Evolutionary conservation across 2,797 vertebrate species (phyloP).

Genomic region (Poeciliopsis turneri): DNA sequence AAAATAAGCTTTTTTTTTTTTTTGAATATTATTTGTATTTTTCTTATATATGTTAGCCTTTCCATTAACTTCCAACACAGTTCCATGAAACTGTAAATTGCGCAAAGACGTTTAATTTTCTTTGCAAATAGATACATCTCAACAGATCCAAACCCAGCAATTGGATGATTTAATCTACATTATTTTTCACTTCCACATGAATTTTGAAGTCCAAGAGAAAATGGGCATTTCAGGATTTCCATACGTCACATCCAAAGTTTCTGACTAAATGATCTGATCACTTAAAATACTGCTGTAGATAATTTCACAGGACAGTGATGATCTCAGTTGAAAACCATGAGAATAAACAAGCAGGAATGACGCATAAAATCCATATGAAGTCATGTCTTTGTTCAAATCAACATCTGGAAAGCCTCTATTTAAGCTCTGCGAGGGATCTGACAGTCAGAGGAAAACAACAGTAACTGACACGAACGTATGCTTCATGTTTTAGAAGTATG

Average conservation of each 20-base stretch:
- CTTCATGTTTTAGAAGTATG: not conserved
- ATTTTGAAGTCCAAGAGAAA: too few species aligned
- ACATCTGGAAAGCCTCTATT: constrained; percentile 53
- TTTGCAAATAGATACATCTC: not conserved
- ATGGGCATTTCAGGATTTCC: too few species aligned
- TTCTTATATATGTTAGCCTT: too few species aligned
- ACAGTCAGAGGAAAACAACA: constrained; percentile 19
- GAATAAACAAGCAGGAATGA: constrained; percentile 30
- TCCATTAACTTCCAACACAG: too few species aligned
- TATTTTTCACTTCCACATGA: too few species aligned
- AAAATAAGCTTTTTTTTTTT: too few species aligned
- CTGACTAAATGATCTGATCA: not conserved
- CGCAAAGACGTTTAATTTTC: not conserved
- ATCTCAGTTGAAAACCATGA: not conserved
- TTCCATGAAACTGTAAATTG: too few species aligned
- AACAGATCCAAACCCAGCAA: not conserved
- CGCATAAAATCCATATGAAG: constrained; percentile 44
- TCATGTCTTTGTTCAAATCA: constrained; percentile 50
- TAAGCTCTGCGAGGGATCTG: constrained; percentile 17
- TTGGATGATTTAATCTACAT: not conserved
- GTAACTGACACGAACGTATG: not conserved
- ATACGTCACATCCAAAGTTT: not conserved
- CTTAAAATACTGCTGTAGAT: not conserved
- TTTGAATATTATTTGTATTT: too few species aligned
- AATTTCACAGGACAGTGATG: not conserved